Conservation (phyloP, 2,888 invertebrate genomes). For the Hypomecis atomaria region DNA sequence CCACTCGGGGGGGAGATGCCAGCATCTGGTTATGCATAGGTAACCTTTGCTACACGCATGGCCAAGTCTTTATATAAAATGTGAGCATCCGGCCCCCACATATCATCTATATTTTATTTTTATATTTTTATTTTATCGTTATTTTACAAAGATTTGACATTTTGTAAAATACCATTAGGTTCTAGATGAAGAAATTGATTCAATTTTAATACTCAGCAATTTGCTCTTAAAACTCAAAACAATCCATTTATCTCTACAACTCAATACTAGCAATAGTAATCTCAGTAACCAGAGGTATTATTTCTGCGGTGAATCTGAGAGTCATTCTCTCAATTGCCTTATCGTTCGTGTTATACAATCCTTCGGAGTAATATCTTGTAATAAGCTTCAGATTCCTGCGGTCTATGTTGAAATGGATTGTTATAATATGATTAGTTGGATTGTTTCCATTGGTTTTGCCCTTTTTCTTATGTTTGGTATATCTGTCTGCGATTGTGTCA, state of each 20-base stretch:
- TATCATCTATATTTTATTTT: too few species aligned
- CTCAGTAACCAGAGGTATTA: conserved; percentile 22
- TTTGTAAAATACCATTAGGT: too few species aligned
- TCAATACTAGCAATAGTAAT: conserved; percentile 15
- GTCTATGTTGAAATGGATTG: conserved; percentile 37
- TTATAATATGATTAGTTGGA: conserved; percentile 26
- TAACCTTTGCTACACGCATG: too few species aligned
- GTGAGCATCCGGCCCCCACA: too few species aligned
- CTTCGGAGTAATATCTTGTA: conserved; percentile 38
- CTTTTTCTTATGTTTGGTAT: background rate
- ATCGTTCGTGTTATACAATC: conserved; percentile 29
- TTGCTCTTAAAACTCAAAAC: background rate
- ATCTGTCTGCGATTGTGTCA: background rate
- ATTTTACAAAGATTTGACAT: too few species aligned
- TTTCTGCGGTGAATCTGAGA: conserved; percentile 27
- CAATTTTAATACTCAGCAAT: background rate
- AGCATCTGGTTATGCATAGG: too few species aligned
- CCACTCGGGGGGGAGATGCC: too few species aligned
- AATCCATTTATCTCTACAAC: conserved; percentile 9
- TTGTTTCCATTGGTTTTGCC: conserved; percentile 11
- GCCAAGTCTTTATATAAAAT: too few species aligned
- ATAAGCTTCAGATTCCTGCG: conserved; percentile 41
- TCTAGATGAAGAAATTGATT: background rate
- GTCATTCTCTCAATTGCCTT: conserved; percentile 25
- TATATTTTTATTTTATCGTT: too few species aligned